Evolutionary conservation across 2,113 vertebrate species (phyloP).

Genomic region (Macrotis lagotis): DNA sequence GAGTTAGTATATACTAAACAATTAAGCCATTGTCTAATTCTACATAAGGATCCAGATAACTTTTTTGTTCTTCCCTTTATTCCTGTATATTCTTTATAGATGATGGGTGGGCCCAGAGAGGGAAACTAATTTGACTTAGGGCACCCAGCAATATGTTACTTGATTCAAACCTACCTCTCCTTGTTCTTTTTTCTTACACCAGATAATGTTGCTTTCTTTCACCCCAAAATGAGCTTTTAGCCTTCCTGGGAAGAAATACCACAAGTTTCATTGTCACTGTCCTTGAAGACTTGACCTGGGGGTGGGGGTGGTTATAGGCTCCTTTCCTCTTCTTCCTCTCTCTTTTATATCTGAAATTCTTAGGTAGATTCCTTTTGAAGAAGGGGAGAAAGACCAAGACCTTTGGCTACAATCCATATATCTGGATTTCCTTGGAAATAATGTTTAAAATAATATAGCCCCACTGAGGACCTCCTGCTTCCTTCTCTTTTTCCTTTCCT

Average conservation of each 20-base stretch:
- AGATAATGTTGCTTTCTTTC: neutral
- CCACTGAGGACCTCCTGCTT: neutral
- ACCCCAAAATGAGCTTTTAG: neutral
- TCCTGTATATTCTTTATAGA: neutral
- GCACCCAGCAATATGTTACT: neutral
- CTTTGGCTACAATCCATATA: neutral
- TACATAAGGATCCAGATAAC: neutral
- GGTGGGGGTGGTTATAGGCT: neutral
- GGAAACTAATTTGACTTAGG: neutral
- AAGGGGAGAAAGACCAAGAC: neutral
- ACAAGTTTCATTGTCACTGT: rapidly evolving
- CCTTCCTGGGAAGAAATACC: neutral
- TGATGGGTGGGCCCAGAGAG: neutral
- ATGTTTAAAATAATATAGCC: neutral
- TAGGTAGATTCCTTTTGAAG: rapidly evolving
- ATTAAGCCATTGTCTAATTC: neutral
- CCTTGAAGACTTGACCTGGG: neutral
- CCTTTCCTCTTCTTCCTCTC: neutral
- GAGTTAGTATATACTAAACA: neutral
- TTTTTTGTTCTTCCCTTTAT: neutral
- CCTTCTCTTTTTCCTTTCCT: rapidly evolving
- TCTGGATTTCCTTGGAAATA: neutral
- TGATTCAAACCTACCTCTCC: neutral
- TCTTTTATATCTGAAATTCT: neutral
- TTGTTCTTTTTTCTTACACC: neutral